Percentiles rank a stretch among this genome's conserved stretches.
Conservation (phyloP, 2,797 vertebrate species). For the Diglossa cyanea region DNA sequence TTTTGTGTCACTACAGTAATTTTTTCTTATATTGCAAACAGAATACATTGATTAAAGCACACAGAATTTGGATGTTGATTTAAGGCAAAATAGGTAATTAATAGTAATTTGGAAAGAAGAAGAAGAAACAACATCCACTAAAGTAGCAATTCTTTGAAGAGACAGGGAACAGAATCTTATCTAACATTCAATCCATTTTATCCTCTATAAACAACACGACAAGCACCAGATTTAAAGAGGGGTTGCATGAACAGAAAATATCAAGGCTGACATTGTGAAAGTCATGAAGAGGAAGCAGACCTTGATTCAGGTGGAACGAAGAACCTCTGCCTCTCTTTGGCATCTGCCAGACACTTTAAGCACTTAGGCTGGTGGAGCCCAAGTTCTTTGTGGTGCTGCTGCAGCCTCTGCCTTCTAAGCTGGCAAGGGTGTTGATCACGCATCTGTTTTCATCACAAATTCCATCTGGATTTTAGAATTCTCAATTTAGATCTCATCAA, state of each 20-base stretch:
- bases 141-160: not conserved
- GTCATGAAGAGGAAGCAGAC: not conserved
- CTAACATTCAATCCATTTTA: not conserved
- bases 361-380: not conserved
- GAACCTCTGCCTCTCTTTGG: not conserved
- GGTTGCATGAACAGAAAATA: not conserved
- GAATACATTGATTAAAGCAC: not conserved
- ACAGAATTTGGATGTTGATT: not conserved
- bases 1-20: not conserved
- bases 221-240: not conserved
- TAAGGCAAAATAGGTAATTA: not conserved
- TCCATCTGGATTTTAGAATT: conserved; percentile 39
- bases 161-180: not conserved
- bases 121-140: not conserved
- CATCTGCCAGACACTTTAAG: not conserved
- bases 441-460: conserved; percentile 31
- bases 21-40: not conserved
- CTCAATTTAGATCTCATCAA: conserved; percentile 40
- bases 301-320: not conserved
- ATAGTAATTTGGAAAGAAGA: not conserved
- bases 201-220: not conserved
- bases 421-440: not conserved
- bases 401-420: not conserved
- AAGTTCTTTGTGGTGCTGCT: not conserved
- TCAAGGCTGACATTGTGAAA: not conserved